phyloP scores from a whole-genome alignment of 2,888 invertebrate genomes.

The Sicus ferrugineus region DNA sequence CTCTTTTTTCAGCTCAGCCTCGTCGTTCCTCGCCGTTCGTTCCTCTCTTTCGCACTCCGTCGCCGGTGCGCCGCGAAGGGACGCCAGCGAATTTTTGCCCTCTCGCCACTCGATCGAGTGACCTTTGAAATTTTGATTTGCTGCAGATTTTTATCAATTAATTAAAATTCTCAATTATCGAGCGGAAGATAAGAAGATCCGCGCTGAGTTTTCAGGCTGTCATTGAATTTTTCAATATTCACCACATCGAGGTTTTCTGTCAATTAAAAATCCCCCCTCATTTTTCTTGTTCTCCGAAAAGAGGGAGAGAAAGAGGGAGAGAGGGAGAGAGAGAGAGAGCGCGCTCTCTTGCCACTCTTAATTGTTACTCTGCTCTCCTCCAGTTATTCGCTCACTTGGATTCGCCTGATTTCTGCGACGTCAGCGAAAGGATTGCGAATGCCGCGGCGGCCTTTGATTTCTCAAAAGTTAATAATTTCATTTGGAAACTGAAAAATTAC shows the following conservation, averaged over 20 bases:
- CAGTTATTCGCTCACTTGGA: background rate
- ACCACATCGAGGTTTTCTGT: too few relatives aligned
- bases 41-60: too few relatives aligned
- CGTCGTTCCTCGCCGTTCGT: background rate
- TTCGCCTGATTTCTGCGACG: background rate
- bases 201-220: too few relatives aligned
- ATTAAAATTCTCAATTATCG: background rate
- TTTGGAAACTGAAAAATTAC: background rate
- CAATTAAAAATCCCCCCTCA: too few relatives aligned
- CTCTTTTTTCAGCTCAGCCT: background rate
- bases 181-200: background rate
- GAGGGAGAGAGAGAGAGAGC: too few relatives aligned
- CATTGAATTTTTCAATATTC: too few relatives aligned
- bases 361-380: too few relatives aligned
- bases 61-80: too few relatives aligned
- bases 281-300: too few relatives aligned
- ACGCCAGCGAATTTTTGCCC: background rate
- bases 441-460: slow-evolving; percentile 27
- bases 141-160: background rate
- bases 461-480: slow-evolving; percentile 22
- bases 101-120: background rate
- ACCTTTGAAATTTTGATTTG: background rate
- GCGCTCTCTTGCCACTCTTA: too few relatives aligned
- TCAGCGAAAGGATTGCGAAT: slow-evolving; percentile 1
- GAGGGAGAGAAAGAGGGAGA: too few relatives aligned